Conservation (phyloP, 64 coral and sea anemone genomes). For the Orbicella faveolata region DNA sequence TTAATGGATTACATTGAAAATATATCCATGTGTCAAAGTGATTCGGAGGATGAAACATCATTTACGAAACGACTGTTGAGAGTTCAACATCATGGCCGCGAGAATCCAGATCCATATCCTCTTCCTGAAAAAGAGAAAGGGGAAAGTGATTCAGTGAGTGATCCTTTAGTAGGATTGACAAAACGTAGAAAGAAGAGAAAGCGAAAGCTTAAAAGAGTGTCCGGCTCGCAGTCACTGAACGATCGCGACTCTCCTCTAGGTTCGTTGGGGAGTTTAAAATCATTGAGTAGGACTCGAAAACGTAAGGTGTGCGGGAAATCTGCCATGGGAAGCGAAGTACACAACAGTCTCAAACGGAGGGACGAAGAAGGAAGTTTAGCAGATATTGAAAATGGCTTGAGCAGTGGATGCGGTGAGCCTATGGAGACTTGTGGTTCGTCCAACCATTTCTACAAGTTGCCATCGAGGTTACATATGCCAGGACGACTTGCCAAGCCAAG, state of each 20-base stretch:
- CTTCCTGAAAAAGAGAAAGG: conserved; percentile 70
- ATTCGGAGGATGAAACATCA: conserved; percentile 59
- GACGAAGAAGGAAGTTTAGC: conserved; percentile 53
- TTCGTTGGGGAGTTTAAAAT: conserved; percentile 24
- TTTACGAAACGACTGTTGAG: conserved; percentile 62
- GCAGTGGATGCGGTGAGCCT: conserved; percentile 23
- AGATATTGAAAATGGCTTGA: conserved; percentile 51
- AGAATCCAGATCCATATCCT: conserved; percentile 67
- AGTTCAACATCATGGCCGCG: conserved; percentile 29
- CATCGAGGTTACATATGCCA: neutral
- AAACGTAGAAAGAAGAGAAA: conserved; percentile 77
- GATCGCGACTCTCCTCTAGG: conserved; percentile 28
- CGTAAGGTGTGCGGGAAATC: conserved; percentile 44
- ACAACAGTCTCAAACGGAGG: conserved; percentile 27
- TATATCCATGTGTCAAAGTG: conserved; percentile 89
- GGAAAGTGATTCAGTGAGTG: conserved; percentile 70
- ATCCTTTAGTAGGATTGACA: conserved; percentile 56
- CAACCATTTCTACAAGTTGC: conserved; percentile 27
- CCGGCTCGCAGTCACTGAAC: neutral
- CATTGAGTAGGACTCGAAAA: conserved; percentile 25
- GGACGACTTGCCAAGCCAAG: neutral
- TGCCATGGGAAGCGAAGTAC: conserved; percentile 33
- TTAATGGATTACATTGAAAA: conserved; percentile 94
- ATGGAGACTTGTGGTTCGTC: conserved; percentile 1
- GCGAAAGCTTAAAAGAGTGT: conserved; percentile 57